A percentile compares a stretch with the other conserved stretches of the same genome.
Conservation (phyloP, 2,888 invertebrate species). For the Drosophila nigritarsus region DNA sequence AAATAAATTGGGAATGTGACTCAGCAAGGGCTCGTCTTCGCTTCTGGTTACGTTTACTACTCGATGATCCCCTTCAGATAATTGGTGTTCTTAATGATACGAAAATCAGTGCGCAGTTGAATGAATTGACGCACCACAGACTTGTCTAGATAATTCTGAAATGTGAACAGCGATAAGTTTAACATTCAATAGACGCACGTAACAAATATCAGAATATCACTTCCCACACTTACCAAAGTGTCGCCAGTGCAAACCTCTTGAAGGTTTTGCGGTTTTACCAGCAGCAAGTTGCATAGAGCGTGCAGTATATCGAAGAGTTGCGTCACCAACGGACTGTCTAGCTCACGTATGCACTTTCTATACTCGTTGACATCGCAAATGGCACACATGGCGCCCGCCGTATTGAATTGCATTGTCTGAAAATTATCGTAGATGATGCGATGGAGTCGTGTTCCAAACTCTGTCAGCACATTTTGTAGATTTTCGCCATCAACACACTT, state of each 20-base stretch:
- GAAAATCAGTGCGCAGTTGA: conserved; percentile 96
- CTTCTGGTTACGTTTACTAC: conserved; percentile 44
- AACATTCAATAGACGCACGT: background rate
- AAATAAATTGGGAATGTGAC: conserved; percentile 61
- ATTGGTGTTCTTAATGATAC: conserved; percentile 90
- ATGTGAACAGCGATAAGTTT: conserved; percentile 83
- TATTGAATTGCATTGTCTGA: conserved; percentile 96
- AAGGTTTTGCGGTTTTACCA: conserved; percentile 98
- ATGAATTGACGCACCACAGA: conserved; percentile 96
- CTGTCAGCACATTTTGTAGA: conserved; percentile 92
- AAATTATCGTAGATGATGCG: conserved; percentile 97
- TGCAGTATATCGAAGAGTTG: conserved; percentile 98
- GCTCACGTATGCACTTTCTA: conserved; percentile 91
- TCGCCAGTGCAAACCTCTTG: conserved; percentile 97
- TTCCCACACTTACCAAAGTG: conserved; percentile 90
- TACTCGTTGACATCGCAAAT: conserved; percentile 99
- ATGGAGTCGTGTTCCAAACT: conserved; percentile 96
- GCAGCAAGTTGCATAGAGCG: conserved; percentile 96
- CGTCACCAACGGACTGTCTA: conserved; percentile 91
- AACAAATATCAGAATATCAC: background rate
- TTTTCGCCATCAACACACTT: conserved; percentile 96
- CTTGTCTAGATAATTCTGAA: conserved; percentile 94
- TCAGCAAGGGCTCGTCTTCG: conserved; percentile 35
- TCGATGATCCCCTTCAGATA: conserved; percentile 87
- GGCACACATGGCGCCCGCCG: conserved; percentile 98